These are phyloP conservation scores for Priocnemis perturbator DNA, from an alignment of 2,888 invertebrate species.

Conservation along the genomic window DNA sequence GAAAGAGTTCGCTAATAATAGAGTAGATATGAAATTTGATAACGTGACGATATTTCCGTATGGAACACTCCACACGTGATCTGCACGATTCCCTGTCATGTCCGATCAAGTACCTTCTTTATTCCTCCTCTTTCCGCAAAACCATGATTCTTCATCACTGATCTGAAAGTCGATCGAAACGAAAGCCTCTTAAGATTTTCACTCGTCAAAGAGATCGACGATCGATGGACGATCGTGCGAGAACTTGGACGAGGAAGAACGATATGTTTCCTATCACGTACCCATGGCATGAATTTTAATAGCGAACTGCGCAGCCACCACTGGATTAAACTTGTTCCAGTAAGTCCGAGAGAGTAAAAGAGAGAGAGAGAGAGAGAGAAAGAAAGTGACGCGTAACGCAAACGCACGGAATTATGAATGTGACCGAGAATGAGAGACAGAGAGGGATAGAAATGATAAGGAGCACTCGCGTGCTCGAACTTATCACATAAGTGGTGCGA, in stretches of 20 bases:
- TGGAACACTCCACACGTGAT: no score
- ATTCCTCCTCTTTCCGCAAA: no score
- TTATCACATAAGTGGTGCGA: constrained; percentile 40
- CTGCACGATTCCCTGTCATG: no score
- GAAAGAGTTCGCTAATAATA: no score
- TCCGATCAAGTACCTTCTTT: no score
- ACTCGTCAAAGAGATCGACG: neutral
- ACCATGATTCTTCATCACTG: no score
- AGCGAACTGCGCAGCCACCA: constrained; percentile 39
- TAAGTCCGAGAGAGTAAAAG: neutral
- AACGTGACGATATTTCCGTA: no score
- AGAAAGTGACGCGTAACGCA: neutral
- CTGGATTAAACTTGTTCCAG: constrained; percentile 26
- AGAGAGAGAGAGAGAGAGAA: constrained; percentile 6
- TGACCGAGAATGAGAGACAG: constrained; percentile 12
- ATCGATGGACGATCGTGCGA: neutral
- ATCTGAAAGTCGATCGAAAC: no score
- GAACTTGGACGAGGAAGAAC: constrained; percentile 1
- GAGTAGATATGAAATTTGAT: no score
- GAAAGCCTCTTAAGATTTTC: no score
- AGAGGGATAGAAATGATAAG: constrained; percentile 46
- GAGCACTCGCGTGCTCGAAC: constrained; percentile 39
- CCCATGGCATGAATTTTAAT: constrained; percentile 38
- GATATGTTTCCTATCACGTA: constrained; percentile 41
- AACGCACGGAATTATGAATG: neutral